Evolutionary conservation across 2,888 invertebrate genomes (phyloP).

Genomic region (Synergus laeviventris): DNA sequence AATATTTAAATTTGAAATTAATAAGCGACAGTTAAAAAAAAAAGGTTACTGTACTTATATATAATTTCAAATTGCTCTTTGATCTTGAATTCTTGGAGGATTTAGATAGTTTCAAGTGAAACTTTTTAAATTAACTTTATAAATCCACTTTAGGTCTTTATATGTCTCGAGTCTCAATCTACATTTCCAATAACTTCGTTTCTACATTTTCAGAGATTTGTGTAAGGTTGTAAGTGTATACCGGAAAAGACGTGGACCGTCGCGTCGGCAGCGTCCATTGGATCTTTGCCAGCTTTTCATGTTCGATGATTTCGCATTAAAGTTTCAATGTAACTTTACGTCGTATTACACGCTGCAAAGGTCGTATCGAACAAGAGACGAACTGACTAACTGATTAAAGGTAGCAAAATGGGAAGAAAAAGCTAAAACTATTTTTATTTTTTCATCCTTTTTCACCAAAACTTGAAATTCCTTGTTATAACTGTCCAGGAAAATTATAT

Average conservation of each 20-base stretch:
- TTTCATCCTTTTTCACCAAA: not conserved
- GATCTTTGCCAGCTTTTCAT: constrained; percentile 65
- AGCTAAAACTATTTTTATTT: constrained; percentile 35
- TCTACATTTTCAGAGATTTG: constrained; percentile 44
- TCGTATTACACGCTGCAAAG: constrained; percentile 42
- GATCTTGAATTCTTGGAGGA: not conserved
- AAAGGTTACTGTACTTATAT: no score
- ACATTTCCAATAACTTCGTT: constrained; percentile 59
- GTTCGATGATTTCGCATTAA: constrained; percentile 69
- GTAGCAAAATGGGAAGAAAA: constrained; percentile 27
- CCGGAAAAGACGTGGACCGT: constrained; percentile 45
- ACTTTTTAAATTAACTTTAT: not conserved
- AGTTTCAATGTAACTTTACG: constrained; percentile 61
- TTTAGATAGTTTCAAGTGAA: not conserved
- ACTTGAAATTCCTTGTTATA: no score
- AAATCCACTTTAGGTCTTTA: constrained; percentile 11
- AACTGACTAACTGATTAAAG: constrained; percentile 17
- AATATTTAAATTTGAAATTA: not conserved
- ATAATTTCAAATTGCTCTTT: no score
- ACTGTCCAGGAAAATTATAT: no score
- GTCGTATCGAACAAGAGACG: not conserved
- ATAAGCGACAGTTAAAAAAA: no score
- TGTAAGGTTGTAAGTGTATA: constrained; percentile 39
- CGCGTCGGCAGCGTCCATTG: constrained; percentile 58
- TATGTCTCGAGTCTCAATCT: constrained; percentile 53